These are phyloP conservation scores for Lasiommata megera DNA, from an alignment of 2,888 invertebrate genomes.

Conservation along the genomic window DNA sequence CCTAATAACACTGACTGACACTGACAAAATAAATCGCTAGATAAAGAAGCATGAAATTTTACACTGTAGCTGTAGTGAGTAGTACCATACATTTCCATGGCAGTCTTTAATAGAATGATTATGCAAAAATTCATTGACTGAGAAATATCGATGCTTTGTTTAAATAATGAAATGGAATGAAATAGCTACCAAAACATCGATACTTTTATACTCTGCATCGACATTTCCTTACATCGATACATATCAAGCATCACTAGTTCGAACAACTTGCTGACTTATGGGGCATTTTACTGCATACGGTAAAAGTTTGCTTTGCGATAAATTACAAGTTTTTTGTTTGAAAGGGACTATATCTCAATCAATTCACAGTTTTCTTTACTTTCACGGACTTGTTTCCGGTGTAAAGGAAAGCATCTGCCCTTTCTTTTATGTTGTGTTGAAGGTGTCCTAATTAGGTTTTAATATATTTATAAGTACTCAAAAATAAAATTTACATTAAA, in stretches of 20 bases:
- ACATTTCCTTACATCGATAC: background rate
- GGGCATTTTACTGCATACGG: constrained; percentile 15
- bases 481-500: too few relatives aligned
- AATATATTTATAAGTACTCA: too few relatives aligned
- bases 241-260: background rate
- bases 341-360: constrained; percentile 11
- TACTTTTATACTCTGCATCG: background rate
- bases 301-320: constrained; percentile 24
- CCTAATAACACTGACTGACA: too few relatives aligned
- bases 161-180: too few relatives aligned
- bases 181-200: too few relatives aligned
- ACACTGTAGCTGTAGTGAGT: too few relatives aligned
- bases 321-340: constrained; percentile 25
- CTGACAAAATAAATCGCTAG: too few relatives aligned
- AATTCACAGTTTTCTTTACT: constrained; percentile 13
- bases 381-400: constrained; percentile 11
- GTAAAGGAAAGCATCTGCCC: constrained; percentile 21
- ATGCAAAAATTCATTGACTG: too few relatives aligned
- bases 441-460: background rate
- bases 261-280: constrained; percentile 19
- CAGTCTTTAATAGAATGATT: too few relatives aligned
- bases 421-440: background rate
- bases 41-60: too few relatives aligned
- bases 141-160: too few relatives aligned
- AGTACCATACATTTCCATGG: too few relatives aligned